Evolutionary conservation across 92 coral and sea anemone species (phyloP), one percentile per base, ranked within the genome.

Genomic region (Paragorgia papillata): DNA sequence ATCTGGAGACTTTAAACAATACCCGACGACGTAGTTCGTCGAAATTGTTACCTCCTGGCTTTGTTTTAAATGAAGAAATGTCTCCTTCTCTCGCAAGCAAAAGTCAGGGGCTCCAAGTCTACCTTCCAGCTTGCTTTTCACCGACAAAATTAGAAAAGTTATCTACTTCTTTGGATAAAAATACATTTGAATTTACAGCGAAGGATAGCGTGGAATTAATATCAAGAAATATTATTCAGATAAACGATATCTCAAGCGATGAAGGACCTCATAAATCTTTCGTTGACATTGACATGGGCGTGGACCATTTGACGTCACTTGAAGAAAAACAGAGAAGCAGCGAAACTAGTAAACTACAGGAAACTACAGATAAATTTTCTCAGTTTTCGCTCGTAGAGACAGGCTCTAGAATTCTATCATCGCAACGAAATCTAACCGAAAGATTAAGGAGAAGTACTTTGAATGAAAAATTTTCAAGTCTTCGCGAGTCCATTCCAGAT

Each of bases 361-460:
- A 64, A 39, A 40, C 71, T 37, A 32, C 71, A 4, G 71, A 64
- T 5, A 33, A 19, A 39, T 28, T 64, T 20, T 22, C 53, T 2
- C 1, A n/a, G 19, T 64, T 12, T 32, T 64, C 71, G 1, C 71
- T 64, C 39, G 53, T 0, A 7, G 71, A 64, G 48, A 39, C 50
- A 9, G 53, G 22, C 15, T 2, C 17, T 6, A 64, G n/a, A n/a
- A 0, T 14, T 19, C 39, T 53, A 24, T 12, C 44, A 32, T 37
- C 21, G 14, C 71, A 35, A n/a, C 83, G 88, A 41, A 84, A 84
- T 75, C 37, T 31, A 44, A 66, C 75, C 26, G 88, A 84, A 60
- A 39, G 88, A 73, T 41, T 61, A 25, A 78, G 88, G 0, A 75
- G 88, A 54, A 79, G 55, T 41, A 76, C 67, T 20, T 63, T 84